A percentile compares a stretch with the other conserved stretches of the same genome.
Evolutionary conservation across 2,113 vertebrate genomes (phyloP).

Genomic region (Poicephalus meyeri): DNA sequence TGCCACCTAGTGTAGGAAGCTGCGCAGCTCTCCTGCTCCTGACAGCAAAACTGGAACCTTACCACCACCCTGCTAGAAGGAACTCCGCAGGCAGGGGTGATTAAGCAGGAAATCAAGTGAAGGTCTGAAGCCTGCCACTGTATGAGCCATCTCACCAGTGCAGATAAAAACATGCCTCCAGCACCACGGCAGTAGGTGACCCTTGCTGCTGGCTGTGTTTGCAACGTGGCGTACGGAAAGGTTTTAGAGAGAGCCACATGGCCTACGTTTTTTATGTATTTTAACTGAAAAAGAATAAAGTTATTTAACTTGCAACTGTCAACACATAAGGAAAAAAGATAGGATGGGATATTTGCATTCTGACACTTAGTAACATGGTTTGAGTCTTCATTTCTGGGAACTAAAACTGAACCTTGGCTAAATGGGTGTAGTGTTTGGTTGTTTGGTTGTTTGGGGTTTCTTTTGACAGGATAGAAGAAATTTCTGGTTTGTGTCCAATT

Average conservation of each 20-base stretch:
- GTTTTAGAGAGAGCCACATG: background rate
- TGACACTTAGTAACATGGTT: background rate
- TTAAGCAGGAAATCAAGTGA: background rate
- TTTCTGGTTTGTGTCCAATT: background rate
- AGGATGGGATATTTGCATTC: background rate
- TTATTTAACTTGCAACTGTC: background rate
- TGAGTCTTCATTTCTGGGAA: background rate
- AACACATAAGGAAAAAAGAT: background rate
- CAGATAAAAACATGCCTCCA: background rate
- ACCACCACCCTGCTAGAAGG: background rate
- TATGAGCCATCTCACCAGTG: background rate
- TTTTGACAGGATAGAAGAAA: background rate
- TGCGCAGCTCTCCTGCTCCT: background rate
- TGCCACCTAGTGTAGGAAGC: conserved; percentile 57
- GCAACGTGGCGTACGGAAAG: background rate
- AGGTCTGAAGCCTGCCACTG: background rate
- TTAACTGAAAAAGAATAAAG: background rate
- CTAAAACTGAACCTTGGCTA: background rate
- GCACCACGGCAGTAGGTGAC: background rate
- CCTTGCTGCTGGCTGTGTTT: background rate
- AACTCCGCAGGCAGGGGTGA: background rate
- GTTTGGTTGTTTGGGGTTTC: background rate
- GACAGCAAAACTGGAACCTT: background rate
- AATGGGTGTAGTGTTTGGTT: background rate
- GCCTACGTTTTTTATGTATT: background rate